Evolutionary conservation across 2,888 invertebrate genomes (phyloP).

Genomic region (Heliconius erato): DNA sequence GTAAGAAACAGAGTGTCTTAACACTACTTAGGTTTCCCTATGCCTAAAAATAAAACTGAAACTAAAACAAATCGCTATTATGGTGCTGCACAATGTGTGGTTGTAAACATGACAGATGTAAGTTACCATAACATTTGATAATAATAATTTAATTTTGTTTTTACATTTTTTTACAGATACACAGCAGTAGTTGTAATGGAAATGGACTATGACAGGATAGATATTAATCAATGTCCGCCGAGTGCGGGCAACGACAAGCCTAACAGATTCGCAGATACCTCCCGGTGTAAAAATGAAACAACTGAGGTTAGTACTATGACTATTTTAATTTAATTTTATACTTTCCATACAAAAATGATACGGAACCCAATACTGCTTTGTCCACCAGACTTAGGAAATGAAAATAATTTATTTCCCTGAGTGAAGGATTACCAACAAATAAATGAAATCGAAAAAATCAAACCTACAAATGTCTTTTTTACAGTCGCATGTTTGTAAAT

Average conservation of each 20-base stretch:
- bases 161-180: conserved; percentile 85
- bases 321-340: not conserved
- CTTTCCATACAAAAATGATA: too few relatives aligned
- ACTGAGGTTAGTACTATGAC: conserved; percentile 48
- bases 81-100: too few relatives aligned
- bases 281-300: conserved; percentile 90
- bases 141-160: not conserved
- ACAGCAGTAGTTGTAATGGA: conserved; percentile 97
- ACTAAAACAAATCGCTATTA: too few relatives aligned
- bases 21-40: too few relatives aligned
- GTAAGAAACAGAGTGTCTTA: too few relatives aligned
- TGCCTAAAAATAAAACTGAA: too few relatives aligned
- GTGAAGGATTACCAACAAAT: too few relatives aligned
- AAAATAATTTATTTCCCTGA: too few relatives aligned
- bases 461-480: not conserved
- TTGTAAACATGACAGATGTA: too few relatives aligned
- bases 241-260: conserved; percentile 95
- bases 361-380: too few relatives aligned
- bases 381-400: too few relatives aligned
- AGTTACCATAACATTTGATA: not conserved
- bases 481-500: not conserved
- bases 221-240: conserved; percentile 98
- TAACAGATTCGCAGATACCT: conserved; percentile 95
- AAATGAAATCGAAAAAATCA: not conserved
- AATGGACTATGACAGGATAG: conserved; percentile 98